Evolutionary conservation across 2,888 invertebrate species (phyloP).

Genomic region (Habroteleia sp.): DNA sequence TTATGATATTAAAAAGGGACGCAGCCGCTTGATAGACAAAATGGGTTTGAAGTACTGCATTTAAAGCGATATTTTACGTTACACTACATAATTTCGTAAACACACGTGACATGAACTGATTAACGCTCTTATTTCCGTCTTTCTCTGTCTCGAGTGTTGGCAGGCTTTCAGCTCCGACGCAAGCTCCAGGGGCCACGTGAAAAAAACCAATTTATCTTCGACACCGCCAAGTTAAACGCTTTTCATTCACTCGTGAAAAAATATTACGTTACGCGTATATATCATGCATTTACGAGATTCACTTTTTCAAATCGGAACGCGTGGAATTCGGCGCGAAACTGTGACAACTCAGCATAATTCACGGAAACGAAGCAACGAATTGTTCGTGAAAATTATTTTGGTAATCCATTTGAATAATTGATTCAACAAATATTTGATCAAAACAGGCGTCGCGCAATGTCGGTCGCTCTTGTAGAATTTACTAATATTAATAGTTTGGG

Average conservation of each 20-base stretch:
- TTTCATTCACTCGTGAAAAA: conserved; percentile 47
- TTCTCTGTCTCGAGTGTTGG: conserved; percentile 43
- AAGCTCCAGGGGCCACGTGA: conserved; percentile 19
- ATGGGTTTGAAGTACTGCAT: conserved; percentile 42
- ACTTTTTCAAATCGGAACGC: neutral
- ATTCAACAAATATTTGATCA: neutral
- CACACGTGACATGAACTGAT: conserved; percentile 60
- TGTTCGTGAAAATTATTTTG: too few species aligned
- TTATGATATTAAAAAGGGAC: conserved; percentile 28
- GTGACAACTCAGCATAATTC: too few species aligned
- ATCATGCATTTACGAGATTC: conserved; percentile 6
- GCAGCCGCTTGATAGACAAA: conserved; percentile 34
- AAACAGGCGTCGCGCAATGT: neutral
- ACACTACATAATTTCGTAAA: conserved; percentile 58
- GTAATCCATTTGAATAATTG: too few species aligned
- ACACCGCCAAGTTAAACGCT: conserved; percentile 32
- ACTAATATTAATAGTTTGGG: conserved; percentile 57
- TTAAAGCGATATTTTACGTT: conserved; percentile 58
- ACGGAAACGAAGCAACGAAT: too few species aligned
- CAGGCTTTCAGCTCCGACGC: conserved; percentile 40
- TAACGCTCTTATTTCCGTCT: conserved; percentile 57
- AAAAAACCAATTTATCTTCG: conserved; percentile 47
- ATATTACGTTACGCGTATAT: conserved; percentile 24
- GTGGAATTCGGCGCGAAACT: neutral
- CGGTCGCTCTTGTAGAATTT: conserved; percentile 16